Evolutionary conservation across 2,888 invertebrate species (phyloP), one percentile per base, ranked within the genome.

Genomic region (Gasteruption jaculator): DNA sequence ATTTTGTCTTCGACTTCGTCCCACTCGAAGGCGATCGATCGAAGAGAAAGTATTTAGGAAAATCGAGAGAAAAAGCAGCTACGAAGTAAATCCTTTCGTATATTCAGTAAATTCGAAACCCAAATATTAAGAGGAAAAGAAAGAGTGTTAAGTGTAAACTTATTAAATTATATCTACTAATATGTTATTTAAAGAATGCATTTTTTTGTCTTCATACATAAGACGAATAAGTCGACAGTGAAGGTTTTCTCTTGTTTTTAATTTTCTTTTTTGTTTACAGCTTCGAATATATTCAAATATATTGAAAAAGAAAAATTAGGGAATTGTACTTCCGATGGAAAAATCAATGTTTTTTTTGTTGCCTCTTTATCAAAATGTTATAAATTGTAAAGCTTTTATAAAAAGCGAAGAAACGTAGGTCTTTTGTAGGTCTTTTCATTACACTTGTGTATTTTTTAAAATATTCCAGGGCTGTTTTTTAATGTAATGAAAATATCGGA

Each of bases 401-500:
- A 8, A 22, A 22, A 8, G 7, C 24, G 10, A 22, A 10, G 10
- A 8, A 8, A 8, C 10, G 24, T 22, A 26, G 8, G 16, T n/a
- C 10, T n/a, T 29, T 38, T 20, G 6, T 22, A 7, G 5, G 19
- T 35, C 21, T 11, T 14, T 12, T 14, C 5, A 26, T n/a, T n/a
- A n/a, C n/a, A n/a, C n/a, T n/a, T n/a, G n/a, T n/a, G n/a, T n/a
- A n/a, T n/a, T 38, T 46, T 48, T 41, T 43, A 52, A 58, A 57
- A 56, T 58, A 60, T 60, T 61, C 59, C 57, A 57, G 53, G 51
- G 49, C 49, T 56, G 49, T 54, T n/a, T n/a, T n/a, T n/a, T 41
- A 50, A 53, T 48, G 56, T 65, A 63, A 58, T 58, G 59, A 64
- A n/a, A 66, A 63, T 59, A 53, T 61, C 63, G 53, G 65, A 65